Conservation (phyloP, 2,113 vertebrate genomes). For the Collichthys lucidus region DNA sequence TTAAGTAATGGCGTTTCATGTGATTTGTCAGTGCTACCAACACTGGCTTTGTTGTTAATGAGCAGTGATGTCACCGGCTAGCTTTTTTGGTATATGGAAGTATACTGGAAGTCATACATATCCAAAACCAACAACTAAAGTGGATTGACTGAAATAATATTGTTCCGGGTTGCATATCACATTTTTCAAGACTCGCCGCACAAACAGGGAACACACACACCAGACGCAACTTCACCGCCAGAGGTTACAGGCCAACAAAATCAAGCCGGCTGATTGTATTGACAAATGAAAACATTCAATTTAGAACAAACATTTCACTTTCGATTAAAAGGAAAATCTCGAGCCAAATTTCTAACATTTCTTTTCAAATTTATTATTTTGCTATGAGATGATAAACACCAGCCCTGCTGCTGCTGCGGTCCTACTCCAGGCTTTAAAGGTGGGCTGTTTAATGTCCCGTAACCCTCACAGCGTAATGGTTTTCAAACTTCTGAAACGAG, state of each 20-base stretch:
- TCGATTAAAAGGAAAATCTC: conserved; percentile 23
- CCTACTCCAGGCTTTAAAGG: conserved; percentile 37
- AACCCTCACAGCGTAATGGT: conserved; percentile 41
- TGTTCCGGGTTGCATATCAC: conserved; percentile 35
- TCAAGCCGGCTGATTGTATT: conserved; percentile 23
- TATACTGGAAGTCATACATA: conserved; percentile 10
- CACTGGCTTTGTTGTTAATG: conserved; percentile 4
- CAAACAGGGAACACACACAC: conserved; percentile 26
- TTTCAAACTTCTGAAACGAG: conserved; percentile 60
- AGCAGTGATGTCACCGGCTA: conserved; percentile 25
- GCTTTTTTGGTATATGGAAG: neutral
- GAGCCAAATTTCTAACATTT: conserved; percentile 27
- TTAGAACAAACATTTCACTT: conserved; percentile 57
- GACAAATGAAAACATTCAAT: conserved; percentile 45
- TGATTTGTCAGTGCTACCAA: neutral
- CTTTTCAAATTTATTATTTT: conserved; percentile 37
- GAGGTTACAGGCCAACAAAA: conserved; percentile 37
- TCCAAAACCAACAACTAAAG: conserved; percentile 61
- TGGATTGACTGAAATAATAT: conserved; percentile 61
- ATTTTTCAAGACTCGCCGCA: conserved; percentile 40
- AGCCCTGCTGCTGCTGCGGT: conserved; percentile 26
- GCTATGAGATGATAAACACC: conserved; percentile 42
- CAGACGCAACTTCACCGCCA: conserved; percentile 8
- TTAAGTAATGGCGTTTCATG: neutral
- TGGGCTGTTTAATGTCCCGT: conserved; percentile 67